These are phyloP conservation scores for Ranitomeya imitator DNA, from an alignment of 2,113 vertebrate species.

Conservation along the genomic window DNA sequence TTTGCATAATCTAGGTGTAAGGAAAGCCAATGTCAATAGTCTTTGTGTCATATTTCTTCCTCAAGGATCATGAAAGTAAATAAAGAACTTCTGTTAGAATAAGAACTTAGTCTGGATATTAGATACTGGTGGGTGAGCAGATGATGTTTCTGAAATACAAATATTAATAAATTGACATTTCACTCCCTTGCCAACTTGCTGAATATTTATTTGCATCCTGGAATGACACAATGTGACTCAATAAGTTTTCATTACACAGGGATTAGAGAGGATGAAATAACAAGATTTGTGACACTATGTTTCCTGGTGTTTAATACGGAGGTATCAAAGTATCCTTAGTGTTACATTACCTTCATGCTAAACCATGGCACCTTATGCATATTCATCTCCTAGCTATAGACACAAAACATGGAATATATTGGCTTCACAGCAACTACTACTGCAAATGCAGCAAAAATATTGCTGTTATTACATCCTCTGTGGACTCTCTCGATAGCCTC, in stretches of 20 bases:
- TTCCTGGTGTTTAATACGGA: not conserved
- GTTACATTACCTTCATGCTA: not conserved
- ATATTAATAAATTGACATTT: not conserved
- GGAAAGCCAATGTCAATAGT: not conserved
- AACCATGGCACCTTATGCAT: not conserved
- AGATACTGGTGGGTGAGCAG: constrained; percentile 4
- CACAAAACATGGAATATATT: no score
- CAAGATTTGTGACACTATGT: not conserved
- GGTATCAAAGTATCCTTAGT: not conserved
- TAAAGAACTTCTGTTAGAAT: not conserved
- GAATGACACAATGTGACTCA: not conserved
- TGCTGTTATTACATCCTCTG: no score
- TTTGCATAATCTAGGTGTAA: no score
- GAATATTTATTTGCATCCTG: not conserved
- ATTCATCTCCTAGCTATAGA: not conserved
- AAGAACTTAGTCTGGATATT: not conserved
- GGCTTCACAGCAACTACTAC: no score
- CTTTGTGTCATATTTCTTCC: not conserved
- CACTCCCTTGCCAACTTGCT: not conserved
- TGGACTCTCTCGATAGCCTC: no score
- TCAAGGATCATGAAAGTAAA: not conserved
- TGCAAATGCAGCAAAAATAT: no score
- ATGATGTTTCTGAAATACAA: not conserved
- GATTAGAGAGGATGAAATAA: constrained; percentile 1
- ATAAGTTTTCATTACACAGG: not conserved